A percentile compares a stretch with the other conserved stretches of the same genome.
phyloP scores from a whole-genome alignment of 1,140 invertebrate species.

The Diabrotica virgifera region DNA sequence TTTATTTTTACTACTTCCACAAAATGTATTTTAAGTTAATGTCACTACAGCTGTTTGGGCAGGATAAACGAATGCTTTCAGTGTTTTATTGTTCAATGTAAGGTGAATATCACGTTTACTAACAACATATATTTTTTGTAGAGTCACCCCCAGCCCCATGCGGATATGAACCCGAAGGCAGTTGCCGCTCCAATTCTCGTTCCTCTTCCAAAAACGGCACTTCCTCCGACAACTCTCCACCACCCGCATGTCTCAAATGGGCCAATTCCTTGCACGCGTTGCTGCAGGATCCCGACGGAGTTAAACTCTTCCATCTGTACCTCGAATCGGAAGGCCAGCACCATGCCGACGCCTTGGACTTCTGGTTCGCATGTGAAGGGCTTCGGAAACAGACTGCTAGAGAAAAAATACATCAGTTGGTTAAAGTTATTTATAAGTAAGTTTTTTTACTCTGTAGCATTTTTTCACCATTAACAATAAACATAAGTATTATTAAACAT shows the following conservation, averaged over 20 bases:
- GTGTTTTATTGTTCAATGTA: too few relatives aligned
- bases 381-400: conserved; percentile 75
- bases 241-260: conserved; percentile 82
- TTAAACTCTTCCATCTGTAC: conserved; percentile 80
- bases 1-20: too few relatives aligned
- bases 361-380: conserved; percentile 90
- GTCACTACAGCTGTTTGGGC: too few relatives aligned
- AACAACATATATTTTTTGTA: conserved; percentile 3
- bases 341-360: conserved; percentile 76
- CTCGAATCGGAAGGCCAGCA: conserved; percentile 75
- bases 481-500: too few relatives aligned
- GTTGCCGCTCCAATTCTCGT: conserved; percentile 15
- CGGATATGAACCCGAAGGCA: conserved; percentile 33
- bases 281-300: conserved; percentile 81
- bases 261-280: conserved; percentile 76
- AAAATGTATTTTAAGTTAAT: too few relatives aligned
- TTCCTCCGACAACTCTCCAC: conserved; percentile 50
- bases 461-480: too few relatives aligned
- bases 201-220: conserved; percentile 13
- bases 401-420: conserved; percentile 69
- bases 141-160: conserved; percentile 21
- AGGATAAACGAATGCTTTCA: too few relatives aligned
- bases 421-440: conserved; percentile 79
- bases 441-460: conserved; percentile 18
- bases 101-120: too few relatives aligned